Percentiles rank a stretch among this genome's conserved stretches.
Conservation (phyloP, 1,140 invertebrate species). For the Hylaeus anthracinus region DNA sequence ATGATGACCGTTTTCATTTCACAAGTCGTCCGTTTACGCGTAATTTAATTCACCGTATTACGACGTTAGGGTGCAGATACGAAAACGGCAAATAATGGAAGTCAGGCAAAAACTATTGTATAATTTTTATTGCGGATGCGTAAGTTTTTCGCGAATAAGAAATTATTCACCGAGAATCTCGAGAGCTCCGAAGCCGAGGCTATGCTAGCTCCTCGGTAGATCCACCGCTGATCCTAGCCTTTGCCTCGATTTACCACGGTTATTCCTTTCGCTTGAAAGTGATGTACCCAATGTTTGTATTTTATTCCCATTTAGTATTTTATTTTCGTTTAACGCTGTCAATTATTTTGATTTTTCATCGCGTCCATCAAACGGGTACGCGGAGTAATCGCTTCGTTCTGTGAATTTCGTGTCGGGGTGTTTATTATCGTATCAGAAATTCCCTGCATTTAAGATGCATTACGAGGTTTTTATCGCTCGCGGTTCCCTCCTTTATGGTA, state of each 20-base stretch:
- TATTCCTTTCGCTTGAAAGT: neutral
- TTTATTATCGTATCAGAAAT: constrained; percentile 32
- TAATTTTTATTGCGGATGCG: too few species aligned
- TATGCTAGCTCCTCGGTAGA: too few species aligned
- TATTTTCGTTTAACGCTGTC: neutral
- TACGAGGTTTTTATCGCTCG: constrained; percentile 39
- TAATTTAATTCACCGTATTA: constrained; percentile 11
- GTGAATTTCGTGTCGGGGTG: neutral
- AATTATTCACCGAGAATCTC: too few species aligned
- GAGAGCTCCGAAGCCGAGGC: too few species aligned
- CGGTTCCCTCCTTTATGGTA: constrained; percentile 38
- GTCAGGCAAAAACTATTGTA: too few species aligned
- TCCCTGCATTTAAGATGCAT: constrained; percentile 8
- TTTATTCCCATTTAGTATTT: neutral
- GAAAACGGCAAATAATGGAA: too few species aligned
- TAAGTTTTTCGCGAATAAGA: too few species aligned
- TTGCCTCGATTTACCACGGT: neutral
- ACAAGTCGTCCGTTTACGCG: neutral
- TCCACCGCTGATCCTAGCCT: too few species aligned
- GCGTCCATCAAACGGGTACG: neutral
- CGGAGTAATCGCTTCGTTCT: neutral
- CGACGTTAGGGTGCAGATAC: neutral
- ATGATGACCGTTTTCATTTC: neutral
- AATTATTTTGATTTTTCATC: constrained; percentile 9
- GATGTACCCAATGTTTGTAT: neutral